Conservation (phyloP, 2,113 vertebrate genomes). For the Brachyhypopomus occidentalis region DNA sequence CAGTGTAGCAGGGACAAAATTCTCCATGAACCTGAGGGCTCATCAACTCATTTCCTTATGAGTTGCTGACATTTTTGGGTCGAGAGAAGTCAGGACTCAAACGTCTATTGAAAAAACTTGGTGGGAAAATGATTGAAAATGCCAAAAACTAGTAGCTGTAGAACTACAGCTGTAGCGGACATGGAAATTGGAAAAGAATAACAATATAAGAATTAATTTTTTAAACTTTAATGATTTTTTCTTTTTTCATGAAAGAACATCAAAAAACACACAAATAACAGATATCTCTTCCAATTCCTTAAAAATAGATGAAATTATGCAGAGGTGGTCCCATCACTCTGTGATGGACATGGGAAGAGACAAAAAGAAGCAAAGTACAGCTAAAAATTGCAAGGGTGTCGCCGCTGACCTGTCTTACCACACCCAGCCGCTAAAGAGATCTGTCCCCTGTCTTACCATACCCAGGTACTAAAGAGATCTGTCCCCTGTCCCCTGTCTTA, state of each 20-base stretch:
- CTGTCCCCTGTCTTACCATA: neutral
- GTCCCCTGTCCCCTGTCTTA: neutral
- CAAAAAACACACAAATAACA: slow-evolving; percentile 77
- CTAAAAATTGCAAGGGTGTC: slow-evolving; percentile 62
- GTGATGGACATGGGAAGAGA: slow-evolving; percentile 56
- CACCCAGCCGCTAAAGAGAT: slow-evolving; percentile 52
- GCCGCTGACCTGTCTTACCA: slow-evolving; percentile 40
- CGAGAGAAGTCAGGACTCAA: no score
- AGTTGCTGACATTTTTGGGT: no score
- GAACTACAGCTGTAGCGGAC: no score
- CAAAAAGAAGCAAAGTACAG: slow-evolving; percentile 58
- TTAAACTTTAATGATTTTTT: slow-evolving; percentile 63
- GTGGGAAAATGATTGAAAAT: neutral
- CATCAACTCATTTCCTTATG: no score
- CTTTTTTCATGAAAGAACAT: slow-evolving; percentile 76
- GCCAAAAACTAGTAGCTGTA: neutral
- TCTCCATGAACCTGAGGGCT: no score
- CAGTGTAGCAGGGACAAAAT: no score
- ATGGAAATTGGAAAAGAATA: no score
- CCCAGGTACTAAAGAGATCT: neutral
- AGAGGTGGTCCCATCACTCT: slow-evolving; percentile 61
- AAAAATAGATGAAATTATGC: slow-evolving; percentile 68
- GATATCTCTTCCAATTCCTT: slow-evolving; percentile 67
- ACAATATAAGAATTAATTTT: slow-evolving; percentile 44
- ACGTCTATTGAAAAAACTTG: no score